These are phyloP conservation scores for Coendou prehensilis DNA, from an alignment of 2,797 vertebrate species.

Conservation along the genomic window DNA sequence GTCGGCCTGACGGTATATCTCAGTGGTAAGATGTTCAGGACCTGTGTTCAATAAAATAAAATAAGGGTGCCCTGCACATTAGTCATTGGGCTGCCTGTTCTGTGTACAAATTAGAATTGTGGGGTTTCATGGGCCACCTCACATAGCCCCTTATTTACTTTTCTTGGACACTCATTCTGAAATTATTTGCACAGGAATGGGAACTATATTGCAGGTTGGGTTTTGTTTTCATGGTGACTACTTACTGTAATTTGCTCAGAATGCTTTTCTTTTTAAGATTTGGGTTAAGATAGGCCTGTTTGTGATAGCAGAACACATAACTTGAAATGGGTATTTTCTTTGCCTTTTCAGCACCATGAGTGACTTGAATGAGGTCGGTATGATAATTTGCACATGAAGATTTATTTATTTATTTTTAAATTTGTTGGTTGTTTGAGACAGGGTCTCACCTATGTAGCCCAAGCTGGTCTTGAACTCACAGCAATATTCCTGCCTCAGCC, in stretches of 20 bases:
- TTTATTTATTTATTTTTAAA: not conserved
- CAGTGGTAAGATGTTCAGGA: not conserved
- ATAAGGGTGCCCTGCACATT: not conserved
- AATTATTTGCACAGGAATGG: not conserved
- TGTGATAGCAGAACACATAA: not conserved
- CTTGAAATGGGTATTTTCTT: not conserved
- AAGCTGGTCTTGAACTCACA: not conserved
- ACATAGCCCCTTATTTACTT: not conserved
- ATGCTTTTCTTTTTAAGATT: not conserved
- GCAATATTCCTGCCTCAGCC: not conserved
- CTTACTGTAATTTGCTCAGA: slow-evolving; percentile 8
- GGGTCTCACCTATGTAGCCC: not conserved
- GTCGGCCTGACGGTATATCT: not conserved
- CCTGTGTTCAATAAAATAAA: not conserved
- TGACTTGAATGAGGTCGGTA: not conserved
- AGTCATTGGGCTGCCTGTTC: not conserved
- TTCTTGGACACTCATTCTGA: not conserved
- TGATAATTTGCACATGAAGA: not conserved
- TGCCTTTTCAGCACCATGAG: not conserved
- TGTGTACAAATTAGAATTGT: not conserved
- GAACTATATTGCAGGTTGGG: not conserved
- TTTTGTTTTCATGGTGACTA: not conserved
- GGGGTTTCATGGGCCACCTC: not conserved
- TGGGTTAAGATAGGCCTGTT: not conserved
- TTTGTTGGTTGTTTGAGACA: not conserved